Evolutionary conservation across 2,888 invertebrate species (phyloP), one percentile per base, ranked within the genome.

Genomic region (Diarsia rubi): DNA sequence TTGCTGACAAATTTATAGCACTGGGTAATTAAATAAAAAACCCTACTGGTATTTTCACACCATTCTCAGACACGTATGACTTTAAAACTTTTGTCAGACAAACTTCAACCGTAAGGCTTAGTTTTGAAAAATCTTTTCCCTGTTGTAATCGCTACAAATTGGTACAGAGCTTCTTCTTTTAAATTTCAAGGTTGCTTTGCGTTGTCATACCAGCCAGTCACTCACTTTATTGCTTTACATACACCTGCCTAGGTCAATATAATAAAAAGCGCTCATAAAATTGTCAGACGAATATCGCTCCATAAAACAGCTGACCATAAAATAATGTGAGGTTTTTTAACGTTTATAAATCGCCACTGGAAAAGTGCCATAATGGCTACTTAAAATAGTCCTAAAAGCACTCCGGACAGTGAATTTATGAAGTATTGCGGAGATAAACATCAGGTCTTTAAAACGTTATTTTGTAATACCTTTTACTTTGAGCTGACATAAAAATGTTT

Each of bases 291-390:
- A 78, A 66, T 81, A 86, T 86, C 73, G 69, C 66, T 60, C 84
- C 68, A 86, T 86, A 82, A 86, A 88, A 84, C 71, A 77, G 76
- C 74, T 78, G 70, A 76, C 84, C 85, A 82, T 88, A 82, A 89
- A 83, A 83, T 76, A 83, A 75, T 87, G 87, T 84, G 83, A 88
- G 81, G 83, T 64, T 84, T 83, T 88, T 85, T 75, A 86, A 82
- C 87, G 88, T 78, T 76, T 71, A 82, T 87, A 86, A 86, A 83
- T 87, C 65, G 82, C 66, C 64, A 68, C 75, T 80, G 67, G 70
- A 83, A 83, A 77, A 80, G 77, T 78, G 63, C 78, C 75, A 59
- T 83, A 86, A 86, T 82, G 80, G 84, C 65, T 82, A 83, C 87
- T 87, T 87, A 79, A 84, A 84, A 83, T 78, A 70, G 80, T 81